Evolutionary conservation across 2,113 vertebrate species (phyloP), one percentile per base, ranked within the genome.

Genomic region (Albula goreensis): DNA sequence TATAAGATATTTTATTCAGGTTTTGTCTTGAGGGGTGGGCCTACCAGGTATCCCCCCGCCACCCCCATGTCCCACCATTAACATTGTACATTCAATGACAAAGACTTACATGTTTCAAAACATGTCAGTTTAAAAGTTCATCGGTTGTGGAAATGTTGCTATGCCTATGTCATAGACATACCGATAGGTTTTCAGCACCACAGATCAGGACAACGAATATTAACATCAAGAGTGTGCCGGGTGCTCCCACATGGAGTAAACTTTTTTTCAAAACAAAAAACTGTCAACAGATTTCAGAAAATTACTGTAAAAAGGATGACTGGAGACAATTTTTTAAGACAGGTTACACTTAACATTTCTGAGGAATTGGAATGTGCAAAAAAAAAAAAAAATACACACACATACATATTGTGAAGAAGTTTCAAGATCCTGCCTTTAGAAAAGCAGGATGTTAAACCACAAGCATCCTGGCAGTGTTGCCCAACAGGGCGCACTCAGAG

Each of bases 81-180:
- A 74, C 70, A 74, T 31, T 13, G 17, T 78, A 79, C 41, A 78
- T 78, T 49, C 74, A 85, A 10, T 78, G 31, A 48, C 25, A 77
- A 78, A 85, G 56, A 85, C 74, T 78, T 49, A 53, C 31, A 85
- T 78, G 22, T 31, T 74, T 74, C 6, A 74, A 31, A 74, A 74
- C 70, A 74, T 9, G n/a, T 22, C 80, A 81, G 80, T 85, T 70
- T 79, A 15, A 79, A 56, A n/a, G 82, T 70, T n/a, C 50, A 53
- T 17, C 13, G 25, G 25, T 78, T 78, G 31, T 85, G 63, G 5
- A 17, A 17, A 52, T 15, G 56, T 53, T 78, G 31, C 31, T 31
- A 48, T 49, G 52, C 53, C 41, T 41, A 49, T 79, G 25, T 31
- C 17, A 57, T 80, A 53, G 10, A 83, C 25, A 48, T 83, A 74